Conservation (phyloP, 2,888 invertebrate species). For the Spisula solida region DNA sequence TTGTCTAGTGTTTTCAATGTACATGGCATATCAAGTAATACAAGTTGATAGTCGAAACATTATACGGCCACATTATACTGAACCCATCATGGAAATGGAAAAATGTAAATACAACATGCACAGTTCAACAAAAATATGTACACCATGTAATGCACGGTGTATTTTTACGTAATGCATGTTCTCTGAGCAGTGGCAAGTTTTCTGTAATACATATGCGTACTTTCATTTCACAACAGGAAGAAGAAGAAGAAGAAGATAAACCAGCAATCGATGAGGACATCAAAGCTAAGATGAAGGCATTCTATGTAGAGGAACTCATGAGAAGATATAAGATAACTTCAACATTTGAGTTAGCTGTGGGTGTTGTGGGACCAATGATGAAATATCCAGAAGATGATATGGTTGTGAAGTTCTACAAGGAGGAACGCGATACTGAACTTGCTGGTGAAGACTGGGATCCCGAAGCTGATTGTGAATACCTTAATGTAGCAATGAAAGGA, state of each 20-base stretch:
- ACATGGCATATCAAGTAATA: too few relatives aligned
- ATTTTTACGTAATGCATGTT: too few relatives aligned
- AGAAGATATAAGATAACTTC: slow-evolving; percentile 80
- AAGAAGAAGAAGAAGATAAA: neutral
- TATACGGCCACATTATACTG: neutral
- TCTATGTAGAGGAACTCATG: slow-evolving; percentile 82
- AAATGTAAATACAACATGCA: too few relatives aligned
- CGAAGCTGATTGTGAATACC: slow-evolving; percentile 82
- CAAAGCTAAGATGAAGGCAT: slow-evolving; percentile 76
- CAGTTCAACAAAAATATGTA: too few relatives aligned
- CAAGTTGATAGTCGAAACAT: too few relatives aligned
- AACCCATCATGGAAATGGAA: too few relatives aligned
- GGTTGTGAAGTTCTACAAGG: slow-evolving; percentile 53
- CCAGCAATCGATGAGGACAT: slow-evolving; percentile 67
- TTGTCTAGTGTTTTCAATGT: too few relatives aligned
- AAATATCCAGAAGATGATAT: slow-evolving; percentile 77
- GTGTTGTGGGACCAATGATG: slow-evolving; percentile 80
- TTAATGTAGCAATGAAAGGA: slow-evolving; percentile 84
- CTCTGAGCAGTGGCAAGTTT: too few relatives aligned
- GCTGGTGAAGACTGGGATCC: slow-evolving; percentile 78
- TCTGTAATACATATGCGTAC: too few relatives aligned
- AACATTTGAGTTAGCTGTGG: slow-evolving; percentile 84
- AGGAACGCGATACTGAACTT: slow-evolving; percentile 62
- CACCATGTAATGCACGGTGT: too few relatives aligned
- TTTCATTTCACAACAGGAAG: neutral